Conservation (phyloP, 2,797 vertebrate species). For the Anguilla marmorata region DNA sequence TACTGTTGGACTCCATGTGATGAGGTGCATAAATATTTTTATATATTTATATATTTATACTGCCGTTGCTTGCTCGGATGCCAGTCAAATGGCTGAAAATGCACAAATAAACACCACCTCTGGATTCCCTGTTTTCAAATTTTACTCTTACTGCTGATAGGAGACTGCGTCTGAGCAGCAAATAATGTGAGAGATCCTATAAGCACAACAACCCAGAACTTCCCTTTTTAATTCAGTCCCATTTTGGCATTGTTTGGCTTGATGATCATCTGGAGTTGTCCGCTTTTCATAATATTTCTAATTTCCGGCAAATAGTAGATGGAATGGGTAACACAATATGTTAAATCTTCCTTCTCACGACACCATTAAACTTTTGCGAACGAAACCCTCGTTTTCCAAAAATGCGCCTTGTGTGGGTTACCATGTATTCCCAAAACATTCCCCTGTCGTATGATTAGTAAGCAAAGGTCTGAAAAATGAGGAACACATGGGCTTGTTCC, state of each 20-base stretch:
- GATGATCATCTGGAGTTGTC: background rate
- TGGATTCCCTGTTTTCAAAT: background rate
- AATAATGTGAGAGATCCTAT: background rate
- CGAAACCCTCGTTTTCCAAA: background rate
- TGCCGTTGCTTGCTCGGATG: slow-evolving; percentile 34
- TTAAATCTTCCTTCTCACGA: background rate
- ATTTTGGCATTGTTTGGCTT: background rate
- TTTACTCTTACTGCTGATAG: background rate
- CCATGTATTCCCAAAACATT: background rate
- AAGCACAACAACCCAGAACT: background rate
- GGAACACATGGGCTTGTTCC: slow-evolving; percentile 2
- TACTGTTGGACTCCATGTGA: slow-evolving; percentile 1
- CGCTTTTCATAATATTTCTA: background rate
- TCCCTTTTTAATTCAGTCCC: background rate
- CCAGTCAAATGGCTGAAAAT: slow-evolving; percentile 32
- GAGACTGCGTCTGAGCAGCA: background rate
- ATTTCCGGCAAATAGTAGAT: background rate
- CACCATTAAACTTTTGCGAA: background rate
- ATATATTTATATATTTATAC: slow-evolving; percentile 39
- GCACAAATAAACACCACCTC: slow-evolving; percentile 26
- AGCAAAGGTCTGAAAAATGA: background rate
- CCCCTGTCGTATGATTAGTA: background rate
- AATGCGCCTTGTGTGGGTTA: background rate
- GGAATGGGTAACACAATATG: background rate
- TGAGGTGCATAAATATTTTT: slow-evolving; percentile 39